These are phyloP conservation scores for Albula glossodonta DNA, from an alignment of 2,113 vertebrate species.

Conservation along the genomic window DNA sequence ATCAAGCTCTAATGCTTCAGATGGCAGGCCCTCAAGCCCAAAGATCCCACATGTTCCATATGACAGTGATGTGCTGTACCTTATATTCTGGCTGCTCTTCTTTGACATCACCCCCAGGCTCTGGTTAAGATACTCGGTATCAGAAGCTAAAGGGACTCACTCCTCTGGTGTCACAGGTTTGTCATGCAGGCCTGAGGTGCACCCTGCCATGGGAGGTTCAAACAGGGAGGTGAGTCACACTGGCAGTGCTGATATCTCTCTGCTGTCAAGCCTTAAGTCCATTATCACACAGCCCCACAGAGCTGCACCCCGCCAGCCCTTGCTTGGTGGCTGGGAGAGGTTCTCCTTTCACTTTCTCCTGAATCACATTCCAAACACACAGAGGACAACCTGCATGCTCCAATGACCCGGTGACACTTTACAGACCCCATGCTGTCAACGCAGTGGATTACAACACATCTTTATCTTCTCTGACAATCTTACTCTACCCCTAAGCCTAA, in stretches of 20 bases:
- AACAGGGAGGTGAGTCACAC: background rate
- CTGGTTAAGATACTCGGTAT: background rate
- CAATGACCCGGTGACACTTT: background rate
- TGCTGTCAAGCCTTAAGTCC: background rate
- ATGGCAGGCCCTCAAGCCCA: background rate
- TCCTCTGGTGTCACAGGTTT: background rate
- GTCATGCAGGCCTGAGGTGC: constrained; percentile 2
- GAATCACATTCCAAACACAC: background rate
- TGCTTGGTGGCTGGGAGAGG: background rate
- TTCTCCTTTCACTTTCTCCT: background rate
- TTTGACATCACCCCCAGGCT: background rate
- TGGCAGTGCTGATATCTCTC: background rate
- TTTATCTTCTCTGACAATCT: background rate
- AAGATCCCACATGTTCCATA: background rate
- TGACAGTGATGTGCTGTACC: background rate
- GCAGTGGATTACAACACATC: background rate
- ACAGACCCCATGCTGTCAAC: background rate
- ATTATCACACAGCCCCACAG: background rate
- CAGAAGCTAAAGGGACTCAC: background rate
- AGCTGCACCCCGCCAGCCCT: background rate
- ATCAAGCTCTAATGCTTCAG: background rate
- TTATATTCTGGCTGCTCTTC: constrained; percentile 1
- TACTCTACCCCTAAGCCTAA: background rate
- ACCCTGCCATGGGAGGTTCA: background rate
- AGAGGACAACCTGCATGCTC: background rate